phyloP scores from a whole-genome alignment of 2,888 invertebrate genomes.

The Eretmocerus hayati region DNA sequence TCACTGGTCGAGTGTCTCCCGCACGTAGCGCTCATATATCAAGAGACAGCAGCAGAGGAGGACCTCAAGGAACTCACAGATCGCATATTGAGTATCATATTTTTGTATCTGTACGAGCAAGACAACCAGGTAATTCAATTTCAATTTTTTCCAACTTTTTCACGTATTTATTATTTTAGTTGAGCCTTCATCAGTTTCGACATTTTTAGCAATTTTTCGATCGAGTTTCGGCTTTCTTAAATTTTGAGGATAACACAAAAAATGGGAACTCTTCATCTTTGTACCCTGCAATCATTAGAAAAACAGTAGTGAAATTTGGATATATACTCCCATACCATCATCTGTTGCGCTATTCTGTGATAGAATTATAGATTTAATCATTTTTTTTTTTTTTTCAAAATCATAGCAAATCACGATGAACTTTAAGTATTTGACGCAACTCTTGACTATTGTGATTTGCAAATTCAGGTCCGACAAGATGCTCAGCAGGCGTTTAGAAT shows the following conservation, averaged over 20 bases:
- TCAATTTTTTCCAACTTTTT: not conserved
- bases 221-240: too few relatives aligned
- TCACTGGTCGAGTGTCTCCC: slow-evolving; percentile 64
- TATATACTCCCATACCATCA: too few relatives aligned
- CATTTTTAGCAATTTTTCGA: too few relatives aligned
- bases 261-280: too few relatives aligned
- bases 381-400: too few relatives aligned
- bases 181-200: too few relatives aligned
- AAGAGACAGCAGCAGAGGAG: slow-evolving; percentile 50
- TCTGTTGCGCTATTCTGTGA: too few relatives aligned
- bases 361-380: too few relatives aligned
- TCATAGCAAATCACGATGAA: too few relatives aligned
- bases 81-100: slow-evolving; percentile 58
- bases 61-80: slow-evolving; percentile 47
- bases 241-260: too few relatives aligned
- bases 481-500: slow-evolving; percentile 58
- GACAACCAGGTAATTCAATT: slow-evolving; percentile 52
- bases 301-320: too few relatives aligned
- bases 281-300: too few relatives aligned
- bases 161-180: not conserved
- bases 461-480: slow-evolving; percentile 60
- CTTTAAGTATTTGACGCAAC: not conserved
- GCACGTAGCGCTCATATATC: slow-evolving; percentile 57
- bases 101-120: slow-evolving; percentile 54
- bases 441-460: slow-evolving; percentile 1